These are phyloP conservation scores for Eudyptes chrysolophus DNA, from an alignment of 2,113 vertebrate genomes.

Conservation along the genomic window DNA sequence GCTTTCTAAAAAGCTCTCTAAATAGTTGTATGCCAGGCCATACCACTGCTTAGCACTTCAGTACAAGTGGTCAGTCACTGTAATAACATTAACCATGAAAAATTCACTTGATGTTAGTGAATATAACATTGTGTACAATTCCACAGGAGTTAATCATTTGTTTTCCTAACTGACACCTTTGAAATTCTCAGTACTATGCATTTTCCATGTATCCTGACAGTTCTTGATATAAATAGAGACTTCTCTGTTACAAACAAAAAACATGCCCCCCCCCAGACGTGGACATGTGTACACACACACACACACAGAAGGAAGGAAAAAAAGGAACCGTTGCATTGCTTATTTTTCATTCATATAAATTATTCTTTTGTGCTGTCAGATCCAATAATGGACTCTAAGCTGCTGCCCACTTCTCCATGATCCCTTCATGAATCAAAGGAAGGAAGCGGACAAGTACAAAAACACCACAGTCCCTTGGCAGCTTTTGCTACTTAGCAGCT, in stretches of 20 bases:
- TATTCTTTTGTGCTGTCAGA: not conserved
- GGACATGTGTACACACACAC: fast-evolving
- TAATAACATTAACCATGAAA: not conserved
- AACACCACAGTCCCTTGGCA: not conserved
- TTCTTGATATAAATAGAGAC: not conserved
- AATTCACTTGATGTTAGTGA: not conserved
- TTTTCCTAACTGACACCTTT: not conserved
- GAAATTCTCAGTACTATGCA: not conserved
- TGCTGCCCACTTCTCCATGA: not conserved
- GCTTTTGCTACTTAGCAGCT: not conserved
- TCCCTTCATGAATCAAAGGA: not conserved
- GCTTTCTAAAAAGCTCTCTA: not conserved
- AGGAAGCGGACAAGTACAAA: not conserved
- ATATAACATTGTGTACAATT: not conserved
- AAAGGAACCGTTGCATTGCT: not conserved
- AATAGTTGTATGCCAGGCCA: not conserved
- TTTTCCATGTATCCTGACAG: not conserved
- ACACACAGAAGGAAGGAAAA: not conserved
- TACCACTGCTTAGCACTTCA: not conserved
- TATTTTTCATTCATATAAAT: not conserved
- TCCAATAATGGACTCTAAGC: not conserved
- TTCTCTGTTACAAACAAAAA: not conserved
- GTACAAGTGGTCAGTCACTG: not conserved
- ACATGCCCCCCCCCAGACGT: fast-evolving
- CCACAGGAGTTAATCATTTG: not conserved